phyloP scores from a whole-genome alignment of 2,113 vertebrate genomes.

The Desmodus rotundus region DNA sequence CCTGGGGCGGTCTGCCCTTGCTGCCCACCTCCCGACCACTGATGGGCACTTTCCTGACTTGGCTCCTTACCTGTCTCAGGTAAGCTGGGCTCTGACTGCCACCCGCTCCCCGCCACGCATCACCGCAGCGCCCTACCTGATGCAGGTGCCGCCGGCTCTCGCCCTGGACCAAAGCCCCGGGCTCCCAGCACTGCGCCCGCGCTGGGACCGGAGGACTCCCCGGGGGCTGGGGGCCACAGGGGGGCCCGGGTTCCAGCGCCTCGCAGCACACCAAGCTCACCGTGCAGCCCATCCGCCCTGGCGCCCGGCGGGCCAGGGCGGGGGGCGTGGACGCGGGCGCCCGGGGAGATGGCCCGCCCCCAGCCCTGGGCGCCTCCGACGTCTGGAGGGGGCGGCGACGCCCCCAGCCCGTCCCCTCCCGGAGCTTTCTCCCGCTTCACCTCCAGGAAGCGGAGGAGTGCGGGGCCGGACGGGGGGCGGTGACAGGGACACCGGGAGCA shows the following conservation, averaged over 20 bases:
- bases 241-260: constrained; percentile 45
- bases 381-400: neutral
- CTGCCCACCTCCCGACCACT: neutral
- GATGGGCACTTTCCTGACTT: neutral
- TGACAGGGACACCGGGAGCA: neutral
- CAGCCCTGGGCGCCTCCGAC: neutral
- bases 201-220: neutral
- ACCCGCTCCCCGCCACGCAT: neutral
- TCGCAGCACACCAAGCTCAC: constrained; percentile 73
- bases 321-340: constrained; percentile 1
- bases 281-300: constrained; percentile 68
- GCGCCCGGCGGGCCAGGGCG: neutral
- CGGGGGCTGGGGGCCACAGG: neutral
- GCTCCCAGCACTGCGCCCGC: neutral
- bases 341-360: neutral
- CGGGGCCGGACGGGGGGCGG: constrained; percentile 27
- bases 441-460: neutral
- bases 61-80: constrained; percentile 15
- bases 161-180: neutral
- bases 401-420: constrained; percentile 35
- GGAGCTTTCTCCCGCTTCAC: neutral
- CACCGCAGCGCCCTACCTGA: constrained; percentile 47
- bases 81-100: neutral
- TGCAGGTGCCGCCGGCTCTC: neutral
- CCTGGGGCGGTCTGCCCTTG: neutral